A percentile compares a stretch with the other conserved stretches of the same genome.
Evolutionary conservation across 2,888 invertebrate species (phyloP).

Genomic region (Stenotaenia linearis): DNA sequence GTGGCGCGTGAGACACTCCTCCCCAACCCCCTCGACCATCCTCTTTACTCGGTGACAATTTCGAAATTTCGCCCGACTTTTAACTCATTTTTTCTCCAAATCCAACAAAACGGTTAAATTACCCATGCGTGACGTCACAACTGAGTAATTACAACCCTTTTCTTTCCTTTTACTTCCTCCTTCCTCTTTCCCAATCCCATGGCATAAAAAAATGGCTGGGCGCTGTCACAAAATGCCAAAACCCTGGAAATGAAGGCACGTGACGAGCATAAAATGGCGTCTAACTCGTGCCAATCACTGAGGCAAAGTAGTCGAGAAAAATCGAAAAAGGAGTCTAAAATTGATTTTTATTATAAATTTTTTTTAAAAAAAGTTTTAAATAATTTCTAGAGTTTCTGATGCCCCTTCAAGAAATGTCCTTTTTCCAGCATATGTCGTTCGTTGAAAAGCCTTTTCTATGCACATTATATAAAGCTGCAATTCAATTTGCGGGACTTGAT

Average conservation of each 20-base stretch:
- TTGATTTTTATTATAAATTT: background rate
- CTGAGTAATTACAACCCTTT: background rate
- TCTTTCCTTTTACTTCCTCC: background rate
- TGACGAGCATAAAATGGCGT: constrained; percentile 12
- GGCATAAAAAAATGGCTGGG: background rate
- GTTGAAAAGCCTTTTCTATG: background rate
- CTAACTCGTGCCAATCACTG: background rate
- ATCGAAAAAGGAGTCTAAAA: background rate
- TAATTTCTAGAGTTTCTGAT: no score
- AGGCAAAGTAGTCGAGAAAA: background rate
- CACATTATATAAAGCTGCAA: background rate
- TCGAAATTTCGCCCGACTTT: background rate
- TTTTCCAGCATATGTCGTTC: background rate
- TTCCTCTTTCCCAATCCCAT: background rate
- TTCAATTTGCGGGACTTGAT: background rate
- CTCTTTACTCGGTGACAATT: background rate
- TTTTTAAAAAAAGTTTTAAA: no score
- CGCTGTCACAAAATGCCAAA: background rate
- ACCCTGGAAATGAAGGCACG: background rate
- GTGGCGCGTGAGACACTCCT: background rate
- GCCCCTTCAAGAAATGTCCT: no score
- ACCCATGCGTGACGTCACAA: background rate
- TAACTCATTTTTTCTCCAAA: background rate
- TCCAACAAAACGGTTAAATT: background rate
- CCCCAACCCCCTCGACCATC: background rate